These are phyloP conservation scores for Crambe crambe DNA, from an alignment of 37 sponge, comb jelly and placozoan species.

Conservation along the genomic window DNA sequence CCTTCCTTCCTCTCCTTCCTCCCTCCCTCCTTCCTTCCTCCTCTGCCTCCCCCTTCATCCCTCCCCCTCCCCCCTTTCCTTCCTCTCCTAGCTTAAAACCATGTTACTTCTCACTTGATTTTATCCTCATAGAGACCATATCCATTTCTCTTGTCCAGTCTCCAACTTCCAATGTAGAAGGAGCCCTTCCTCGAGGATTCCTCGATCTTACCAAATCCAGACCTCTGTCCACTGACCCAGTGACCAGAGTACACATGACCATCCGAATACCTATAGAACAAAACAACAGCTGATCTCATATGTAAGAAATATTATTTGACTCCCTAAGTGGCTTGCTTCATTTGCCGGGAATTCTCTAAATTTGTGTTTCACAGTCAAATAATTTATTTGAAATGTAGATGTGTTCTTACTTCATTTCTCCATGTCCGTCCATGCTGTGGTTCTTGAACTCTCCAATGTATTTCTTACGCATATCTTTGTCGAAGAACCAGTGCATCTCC, in stretches of 20 bases:
- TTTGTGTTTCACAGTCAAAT: too few species aligned
- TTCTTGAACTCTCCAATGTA: conserved; percentile 81
- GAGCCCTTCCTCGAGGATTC: conserved; percentile 55
- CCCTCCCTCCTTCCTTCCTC: too few species aligned
- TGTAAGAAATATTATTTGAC: not conserved
- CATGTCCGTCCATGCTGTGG: conserved; percentile 69
- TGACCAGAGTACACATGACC: conserved; percentile 75
- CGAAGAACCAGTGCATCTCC: conserved; percentile 69
- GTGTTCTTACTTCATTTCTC: conserved; percentile 77
- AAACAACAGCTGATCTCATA: not conserved
- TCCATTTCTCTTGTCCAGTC: conserved; percentile 59
- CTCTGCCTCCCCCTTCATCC: too few species aligned
- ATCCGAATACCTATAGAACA: conserved; percentile 55
- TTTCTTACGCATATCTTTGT: conserved; percentile 62
- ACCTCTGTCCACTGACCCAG: conserved; percentile 56
- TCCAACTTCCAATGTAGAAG: conserved; percentile 77
- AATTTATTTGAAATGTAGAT: too few species aligned
- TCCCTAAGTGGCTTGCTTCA: not conserved
- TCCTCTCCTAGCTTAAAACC: too few species aligned
- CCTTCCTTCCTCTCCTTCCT: too few species aligned
- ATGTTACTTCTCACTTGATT: conserved; percentile 47
- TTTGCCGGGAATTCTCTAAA: too few species aligned
- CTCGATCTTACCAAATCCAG: conserved; percentile 63
- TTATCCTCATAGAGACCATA: conserved; percentile 85
- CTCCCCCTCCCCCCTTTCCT: too few species aligned